Evolutionary conservation across 2,797 vertebrate genomes (phyloP), one percentile per base, ranked within the genome.

Genomic region (Melanotaenia maccullochi): DNA sequence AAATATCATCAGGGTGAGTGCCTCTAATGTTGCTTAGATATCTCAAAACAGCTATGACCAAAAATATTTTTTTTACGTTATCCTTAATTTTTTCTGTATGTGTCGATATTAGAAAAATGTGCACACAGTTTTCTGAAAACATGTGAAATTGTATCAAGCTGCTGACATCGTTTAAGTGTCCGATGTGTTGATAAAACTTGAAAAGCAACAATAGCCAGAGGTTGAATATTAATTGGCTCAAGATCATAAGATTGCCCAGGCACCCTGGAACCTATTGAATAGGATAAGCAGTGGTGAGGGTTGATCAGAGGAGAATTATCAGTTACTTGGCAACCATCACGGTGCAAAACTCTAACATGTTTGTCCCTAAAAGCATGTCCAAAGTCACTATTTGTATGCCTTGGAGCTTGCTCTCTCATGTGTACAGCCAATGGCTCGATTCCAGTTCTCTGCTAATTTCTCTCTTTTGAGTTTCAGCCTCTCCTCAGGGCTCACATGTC

Each of bases 251-350:
- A 70, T 60, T 54, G 60, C 60, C 47, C 1, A 0, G 32, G 35
- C 0, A 6, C 44, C 60, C 11, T 1, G 5, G 7, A 8, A 65
- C 30, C 61, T 59, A 58, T 30, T 62, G 25, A 33, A 60, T 18
- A 20, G 52, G 42, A 58, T 63, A 64, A 69, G 42, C 35, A 0
- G 35, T 24, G 9, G 16, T 74, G 38, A 75, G 65, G 49, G 68
- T 60, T 20, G 33, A 73, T 70, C 67, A 66, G 54, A 40, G 32
- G 28, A 58, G 49, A 63, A 40, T 71, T 62, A 54, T 49, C 49
- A 57, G 79, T 81, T 78, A 71, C 71, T 76, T 86, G 81, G 79
- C 75, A 86, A 78, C 81, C 56, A 55, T 44, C 57, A 57, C 14
- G 59, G 54, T 40, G 40, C 30, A 69, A 68, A 73, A 47, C 60